Percentiles rank a stretch among this genome's conserved stretches.
Evolutionary conservation across 2,888 invertebrate species (phyloP).

Genomic region (Blera fallax): DNA sequence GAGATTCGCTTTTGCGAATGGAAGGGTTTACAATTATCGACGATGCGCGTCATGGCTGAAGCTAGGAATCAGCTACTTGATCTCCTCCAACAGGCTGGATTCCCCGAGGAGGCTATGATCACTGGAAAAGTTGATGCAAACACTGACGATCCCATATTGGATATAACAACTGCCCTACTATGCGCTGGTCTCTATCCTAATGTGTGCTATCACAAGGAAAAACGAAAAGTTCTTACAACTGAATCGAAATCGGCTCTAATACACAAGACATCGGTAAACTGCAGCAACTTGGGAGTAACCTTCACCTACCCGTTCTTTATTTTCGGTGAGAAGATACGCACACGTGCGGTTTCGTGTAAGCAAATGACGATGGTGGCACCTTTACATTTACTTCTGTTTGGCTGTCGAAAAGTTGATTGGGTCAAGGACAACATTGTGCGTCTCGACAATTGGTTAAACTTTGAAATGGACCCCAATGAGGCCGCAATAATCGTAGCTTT

Average conservation of each 20-base stretch:
- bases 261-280: slow-evolving; percentile 98
- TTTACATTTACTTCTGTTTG: slow-evolving; percentile 95
- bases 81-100: slow-evolving; percentile 89
- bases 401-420: slow-evolving; percentile 87
- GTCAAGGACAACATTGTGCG: slow-evolving; percentile 87
- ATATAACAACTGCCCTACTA: slow-evolving; percentile 92
- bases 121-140: slow-evolving; percentile 89
- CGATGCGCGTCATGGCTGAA: slow-evolving; percentile 94
- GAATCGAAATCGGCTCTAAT: slow-evolving; percentile 97
- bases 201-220: slow-evolving; percentile 97
- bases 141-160: slow-evolving; percentile 90
- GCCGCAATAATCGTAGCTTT: slow-evolving; percentile 93
- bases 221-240: slow-evolving; percentile 96
- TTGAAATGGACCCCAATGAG: slow-evolving; percentile 89
- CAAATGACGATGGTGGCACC: slow-evolving; percentile 98
- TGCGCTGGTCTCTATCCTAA: slow-evolving; percentile 98
- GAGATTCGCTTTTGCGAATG: slow-evolving; percentile 94
- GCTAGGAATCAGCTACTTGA: slow-evolving; percentile 90
- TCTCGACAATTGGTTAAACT: slow-evolving; percentile 96
- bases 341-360: slow-evolving; percentile 97
- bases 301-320: slow-evolving; percentile 98
- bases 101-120: slow-evolving; percentile 93
- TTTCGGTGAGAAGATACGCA: slow-evolving; percentile 98
- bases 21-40: slow-evolving; percentile 94
- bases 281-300: slow-evolving; percentile 89